A percentile compares a stretch with the other conserved stretches of the same genome.
Evolutionary conservation across 1,140 invertebrate genomes (phyloP).

Genomic region (Rhagoletis pomonella): DNA sequence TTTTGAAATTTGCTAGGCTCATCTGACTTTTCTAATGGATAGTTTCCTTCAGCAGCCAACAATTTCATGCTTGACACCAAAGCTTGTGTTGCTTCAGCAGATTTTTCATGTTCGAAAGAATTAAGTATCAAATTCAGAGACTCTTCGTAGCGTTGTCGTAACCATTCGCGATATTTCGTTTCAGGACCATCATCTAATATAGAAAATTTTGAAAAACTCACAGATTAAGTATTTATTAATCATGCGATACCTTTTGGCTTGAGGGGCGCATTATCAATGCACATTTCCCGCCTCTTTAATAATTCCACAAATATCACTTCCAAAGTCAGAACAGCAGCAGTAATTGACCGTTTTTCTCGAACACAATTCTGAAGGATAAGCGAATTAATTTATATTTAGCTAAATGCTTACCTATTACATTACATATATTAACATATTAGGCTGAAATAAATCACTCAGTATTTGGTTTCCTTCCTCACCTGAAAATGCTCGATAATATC

Average conservation of each 20-base stretch:
- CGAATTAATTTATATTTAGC: neutral
- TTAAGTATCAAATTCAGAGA: constrained; percentile 76
- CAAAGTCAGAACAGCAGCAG: constrained; percentile 78
- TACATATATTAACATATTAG: neutral
- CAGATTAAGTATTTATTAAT: too few relatives aligned
- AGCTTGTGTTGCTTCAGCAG: constrained; percentile 78
- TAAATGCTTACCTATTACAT: neutral
- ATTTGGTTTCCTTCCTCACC: constrained; percentile 58
- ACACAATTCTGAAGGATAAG: constrained; percentile 73
- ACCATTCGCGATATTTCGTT: constrained; percentile 78
- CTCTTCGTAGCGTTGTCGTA: constrained; percentile 79
- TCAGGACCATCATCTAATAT: constrained; percentile 74
- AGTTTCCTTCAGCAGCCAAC: constrained; percentile 79
- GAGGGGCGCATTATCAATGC: constrained; percentile 76
- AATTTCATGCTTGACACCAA: constrained; percentile 81
- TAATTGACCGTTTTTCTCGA: constrained; percentile 73
- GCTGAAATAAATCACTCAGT: neutral
- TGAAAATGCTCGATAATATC: constrained; percentile 81
- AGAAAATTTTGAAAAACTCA: constrained; percentile 56
- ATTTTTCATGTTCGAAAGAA: constrained; percentile 76
- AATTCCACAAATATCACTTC: constrained; percentile 82
- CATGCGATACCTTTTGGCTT: constrained; percentile 75
- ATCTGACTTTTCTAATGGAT: constrained; percentile 76
- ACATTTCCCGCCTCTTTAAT: constrained; percentile 79
- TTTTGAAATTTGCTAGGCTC: constrained; percentile 73